Evolutionary conservation across 1,140 invertebrate genomes (phyloP).

Genomic region (Drosophila pachea): DNA sequence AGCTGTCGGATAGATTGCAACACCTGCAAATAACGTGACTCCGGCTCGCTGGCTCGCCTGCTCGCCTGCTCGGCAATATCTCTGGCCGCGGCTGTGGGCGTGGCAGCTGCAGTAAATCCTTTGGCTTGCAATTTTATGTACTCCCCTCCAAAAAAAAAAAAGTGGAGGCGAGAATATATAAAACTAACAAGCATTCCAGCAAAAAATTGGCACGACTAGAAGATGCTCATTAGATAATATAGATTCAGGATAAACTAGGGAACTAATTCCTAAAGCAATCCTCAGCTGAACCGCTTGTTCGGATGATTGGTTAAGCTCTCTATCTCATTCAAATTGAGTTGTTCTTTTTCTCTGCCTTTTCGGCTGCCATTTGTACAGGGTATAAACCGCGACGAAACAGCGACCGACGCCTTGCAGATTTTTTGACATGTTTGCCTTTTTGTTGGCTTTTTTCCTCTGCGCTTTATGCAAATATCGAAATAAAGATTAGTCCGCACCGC

Average conservation of each 20-base stretch:
- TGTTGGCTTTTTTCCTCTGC: constrained; percentile 12
- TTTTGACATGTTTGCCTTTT: constrained; percentile 67
- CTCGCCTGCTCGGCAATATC: constrained; percentile 52
- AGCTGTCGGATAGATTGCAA: constrained; percentile 68
- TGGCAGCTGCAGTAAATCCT: constrained; percentile 63
- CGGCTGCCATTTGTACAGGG: not conserved
- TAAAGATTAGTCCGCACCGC: constrained; percentile 62
- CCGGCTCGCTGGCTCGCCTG: constrained; percentile 57
- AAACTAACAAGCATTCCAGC: constrained; percentile 1
- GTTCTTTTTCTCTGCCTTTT: too few species aligned
- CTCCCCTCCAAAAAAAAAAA: constrained; percentile 14
- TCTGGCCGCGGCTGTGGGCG: constrained; percentile 36
- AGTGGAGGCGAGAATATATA: constrained; percentile 4
- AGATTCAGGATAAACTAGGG: too few species aligned
- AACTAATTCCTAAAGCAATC: too few species aligned
- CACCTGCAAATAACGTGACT: constrained; percentile 77
- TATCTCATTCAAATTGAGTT: too few species aligned
- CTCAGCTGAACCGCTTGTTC: too few species aligned
- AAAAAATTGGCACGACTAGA: not conserved
- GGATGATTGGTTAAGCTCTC: too few species aligned
- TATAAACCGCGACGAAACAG: constrained; percentile 17
- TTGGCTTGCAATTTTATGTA: constrained; percentile 64
- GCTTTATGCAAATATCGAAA: constrained; percentile 74
- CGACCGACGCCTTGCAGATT: constrained; percentile 39
- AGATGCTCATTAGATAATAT: not conserved